Conservation (phyloP, 2,888 invertebrate species). For the Epinotia demarniana region DNA sequence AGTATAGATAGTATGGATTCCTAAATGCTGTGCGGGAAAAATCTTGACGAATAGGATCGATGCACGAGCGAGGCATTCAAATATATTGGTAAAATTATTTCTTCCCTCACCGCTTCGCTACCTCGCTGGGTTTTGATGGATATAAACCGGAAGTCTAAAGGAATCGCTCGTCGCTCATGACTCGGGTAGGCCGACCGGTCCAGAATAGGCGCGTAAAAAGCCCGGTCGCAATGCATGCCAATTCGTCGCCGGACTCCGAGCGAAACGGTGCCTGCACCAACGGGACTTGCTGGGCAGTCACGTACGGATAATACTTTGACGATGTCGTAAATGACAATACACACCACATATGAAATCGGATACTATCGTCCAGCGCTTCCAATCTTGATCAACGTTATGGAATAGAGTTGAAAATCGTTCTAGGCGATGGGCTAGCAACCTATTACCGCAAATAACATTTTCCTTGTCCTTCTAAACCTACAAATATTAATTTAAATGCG, state of each 20-base stretch:
- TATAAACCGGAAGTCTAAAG: background rate
- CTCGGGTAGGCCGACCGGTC: constrained; percentile 51
- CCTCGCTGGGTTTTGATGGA: too few species aligned
- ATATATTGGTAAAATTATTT: too few species aligned
- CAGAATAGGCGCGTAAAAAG: constrained; percentile 78
- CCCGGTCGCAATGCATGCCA: constrained; percentile 79
- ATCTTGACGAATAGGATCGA: too few species aligned
- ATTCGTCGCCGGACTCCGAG: constrained; percentile 63
- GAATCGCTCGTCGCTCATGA: constrained; percentile 41
- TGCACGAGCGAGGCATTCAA: too few species aligned
- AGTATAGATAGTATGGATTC: too few species aligned
- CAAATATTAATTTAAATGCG: too few species aligned
- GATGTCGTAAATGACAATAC: constrained; percentile 15
- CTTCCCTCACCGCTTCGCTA: too few species aligned
- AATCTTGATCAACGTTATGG: background rate
- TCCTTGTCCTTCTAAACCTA: too few species aligned
- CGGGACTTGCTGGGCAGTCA: constrained; percentile 45
- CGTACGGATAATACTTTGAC: constrained; percentile 14
- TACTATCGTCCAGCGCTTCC: background rate
- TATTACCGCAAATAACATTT: too few species aligned
- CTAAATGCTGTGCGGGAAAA: too few species aligned
- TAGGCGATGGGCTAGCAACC: too few species aligned
- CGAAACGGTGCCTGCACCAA: constrained; percentile 66
- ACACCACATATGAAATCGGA: constrained; percentile 19
- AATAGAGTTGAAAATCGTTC: too few species aligned